Base-by-base conservation (phyloP, 64 coral and sea anemone genomes). In the Platygyra sinensis region DNA sequence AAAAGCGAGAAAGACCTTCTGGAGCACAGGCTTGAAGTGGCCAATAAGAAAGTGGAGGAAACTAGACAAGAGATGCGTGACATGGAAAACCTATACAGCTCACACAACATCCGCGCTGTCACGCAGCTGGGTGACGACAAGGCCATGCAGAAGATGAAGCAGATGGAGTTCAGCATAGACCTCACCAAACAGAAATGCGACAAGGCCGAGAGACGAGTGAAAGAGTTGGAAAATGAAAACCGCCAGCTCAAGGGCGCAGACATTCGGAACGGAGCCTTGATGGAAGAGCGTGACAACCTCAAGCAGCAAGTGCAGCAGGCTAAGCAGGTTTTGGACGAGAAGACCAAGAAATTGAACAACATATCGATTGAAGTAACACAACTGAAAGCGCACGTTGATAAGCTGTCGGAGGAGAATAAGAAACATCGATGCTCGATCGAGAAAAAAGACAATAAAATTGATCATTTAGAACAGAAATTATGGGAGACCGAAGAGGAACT, bases 211-310 rank as follows among this genome's bases (percentile, higher is more conserved):
- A 0, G 25, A 30, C 62, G 88, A n/a, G 61, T 80, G 18, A 89
- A 89, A 27, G 88, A 89, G 69, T 38, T 89, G 24, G 88, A 89
- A 80, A 76, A 29, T 27, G 88, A 89, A 16, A 89, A 89, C 42
- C 74, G 88, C 19, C 76, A 89, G 76, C 31, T 91, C 19, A 91
- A 65, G 24, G 79, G 79, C 17, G 89, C 89, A 17, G 89, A 91
- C 24, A 75, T 82, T 29, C 32, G 69, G 7, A 91, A 83, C 42
- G 52, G 29, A 28, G 52, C 42, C 7, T 62, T 91, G 72, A 59
- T 39, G 30, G 52, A 82, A 60, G 89, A 91, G 32, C 89, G 89
- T 39, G 89, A 91, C 29, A 81, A 60, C 33, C 49, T 91, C 20
- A 83, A 63, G 49, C 51, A 80, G 8, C 89, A 91, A 61, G 80